A percentile compares a stretch with the other conserved stretches of the same genome.
These are phyloP conservation scores for Ptilonorhynchus violaceus DNA, from an alignment of 2,113 vertebrate genomes.

Conservation along the genomic window DNA sequence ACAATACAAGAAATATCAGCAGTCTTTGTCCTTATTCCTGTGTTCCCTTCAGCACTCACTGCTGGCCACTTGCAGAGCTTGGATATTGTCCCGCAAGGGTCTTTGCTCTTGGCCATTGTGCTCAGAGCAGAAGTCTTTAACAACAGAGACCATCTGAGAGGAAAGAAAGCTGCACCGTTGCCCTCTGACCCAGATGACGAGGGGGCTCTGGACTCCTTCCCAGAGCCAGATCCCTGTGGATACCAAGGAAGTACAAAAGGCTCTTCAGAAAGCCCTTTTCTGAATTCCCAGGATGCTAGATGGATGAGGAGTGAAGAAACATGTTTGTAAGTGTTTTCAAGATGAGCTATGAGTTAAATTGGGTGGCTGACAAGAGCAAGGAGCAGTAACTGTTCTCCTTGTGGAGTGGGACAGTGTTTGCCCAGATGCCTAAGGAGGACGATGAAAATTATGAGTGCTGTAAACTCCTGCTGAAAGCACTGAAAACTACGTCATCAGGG, in stretches of 20 bases:
- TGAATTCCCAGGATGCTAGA: neutral
- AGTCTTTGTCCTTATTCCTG: neutral
- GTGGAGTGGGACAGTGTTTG: neutral
- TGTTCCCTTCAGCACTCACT: fast-evolving
- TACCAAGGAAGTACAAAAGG: neutral
- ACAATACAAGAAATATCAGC: neutral
- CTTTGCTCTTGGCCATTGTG: neutral
- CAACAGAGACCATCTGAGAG: neutral
- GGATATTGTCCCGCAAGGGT: neutral
- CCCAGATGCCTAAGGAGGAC: neutral
- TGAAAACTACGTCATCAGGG: neutral
- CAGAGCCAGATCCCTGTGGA: neutral
- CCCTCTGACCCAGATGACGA: neutral
- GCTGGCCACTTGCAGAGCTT: neutral
- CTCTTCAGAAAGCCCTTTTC: neutral
- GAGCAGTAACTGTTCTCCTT: neutral
- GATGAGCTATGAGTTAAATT: neutral
- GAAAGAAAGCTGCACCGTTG: neutral
- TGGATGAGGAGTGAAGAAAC: neutral
- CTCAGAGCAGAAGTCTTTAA: neutral
- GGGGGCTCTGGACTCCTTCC: neutral
- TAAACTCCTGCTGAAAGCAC: neutral
- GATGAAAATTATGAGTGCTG: neutral
- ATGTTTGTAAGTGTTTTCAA: neutral
- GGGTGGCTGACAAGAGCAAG: neutral